These are phyloP conservation scores for Stichodactyla helianthus DNA, from an alignment of 64 coral and sea anemone genomes.

Conservation along the genomic window DNA sequence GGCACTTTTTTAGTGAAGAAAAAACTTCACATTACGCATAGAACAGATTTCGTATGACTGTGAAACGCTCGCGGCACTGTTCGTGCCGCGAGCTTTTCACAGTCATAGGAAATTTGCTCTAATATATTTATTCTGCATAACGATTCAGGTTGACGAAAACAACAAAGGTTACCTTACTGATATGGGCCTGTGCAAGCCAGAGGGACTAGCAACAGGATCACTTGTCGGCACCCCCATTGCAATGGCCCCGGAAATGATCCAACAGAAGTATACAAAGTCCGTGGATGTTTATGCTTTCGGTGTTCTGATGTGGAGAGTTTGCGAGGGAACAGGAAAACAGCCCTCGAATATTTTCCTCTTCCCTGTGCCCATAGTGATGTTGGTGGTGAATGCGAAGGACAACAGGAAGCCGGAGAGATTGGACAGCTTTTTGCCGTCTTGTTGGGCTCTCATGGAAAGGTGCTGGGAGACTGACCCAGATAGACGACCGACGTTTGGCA, in stretches of 20 bases:
- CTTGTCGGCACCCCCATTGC: slow-evolving; percentile 52
- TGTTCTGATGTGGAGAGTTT: slow-evolving; percentile 53
- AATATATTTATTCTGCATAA: background rate
- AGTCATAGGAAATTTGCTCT: no score
- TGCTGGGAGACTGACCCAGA: slow-evolving; percentile 55
- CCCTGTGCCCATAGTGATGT: slow-evolving; percentile 48
- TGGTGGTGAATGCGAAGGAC: slow-evolving; percentile 46
- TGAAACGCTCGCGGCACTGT: no score
- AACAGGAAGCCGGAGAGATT: slow-evolving; percentile 48
- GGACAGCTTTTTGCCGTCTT: slow-evolving; percentile 31
- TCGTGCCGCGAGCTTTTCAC: no score
- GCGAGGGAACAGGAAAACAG: slow-evolving; percentile 59
- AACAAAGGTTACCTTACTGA: slow-evolving; percentile 51
- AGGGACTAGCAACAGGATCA: slow-evolving; percentile 33
- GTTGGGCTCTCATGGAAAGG: slow-evolving; percentile 57
- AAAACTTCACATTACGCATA: no score
- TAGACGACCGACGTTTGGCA: slow-evolving; percentile 24
- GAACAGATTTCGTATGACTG: no score
- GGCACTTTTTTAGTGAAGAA: no score
- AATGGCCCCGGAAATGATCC: slow-evolving; percentile 67
- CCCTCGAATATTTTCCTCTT: slow-evolving; percentile 36
- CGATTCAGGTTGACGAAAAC: slow-evolving; percentile 34
- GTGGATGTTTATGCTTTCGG: slow-evolving; percentile 69
- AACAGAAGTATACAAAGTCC: slow-evolving; percentile 47
- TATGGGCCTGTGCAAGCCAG: slow-evolving; percentile 59